Evolutionary conservation across 1,140 invertebrate genomes (phyloP).

Genomic region (Bombus confusus): DNA sequence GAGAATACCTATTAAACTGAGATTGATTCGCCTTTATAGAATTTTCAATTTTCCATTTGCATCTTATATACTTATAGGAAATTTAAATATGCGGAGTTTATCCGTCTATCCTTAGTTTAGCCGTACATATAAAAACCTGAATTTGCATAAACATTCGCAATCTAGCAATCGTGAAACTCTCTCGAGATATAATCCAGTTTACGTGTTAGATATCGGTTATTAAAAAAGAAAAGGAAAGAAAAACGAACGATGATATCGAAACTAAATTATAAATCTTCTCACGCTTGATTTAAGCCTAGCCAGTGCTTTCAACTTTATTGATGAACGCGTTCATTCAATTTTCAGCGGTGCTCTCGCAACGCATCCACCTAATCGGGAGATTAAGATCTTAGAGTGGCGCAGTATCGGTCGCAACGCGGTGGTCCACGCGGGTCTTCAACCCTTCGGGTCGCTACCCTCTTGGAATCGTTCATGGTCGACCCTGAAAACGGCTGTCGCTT

Average conservation of each 20-base stretch:
- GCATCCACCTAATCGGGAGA: conserved; percentile 66
- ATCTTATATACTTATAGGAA: no score
- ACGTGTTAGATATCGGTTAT: not conserved
- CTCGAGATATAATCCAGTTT: not conserved
- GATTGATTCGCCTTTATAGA: not conserved
- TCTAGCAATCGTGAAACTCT: not conserved
- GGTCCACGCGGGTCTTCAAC: conserved; percentile 53
- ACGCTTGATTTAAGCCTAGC: not conserved
- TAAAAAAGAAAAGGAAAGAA: not conserved
- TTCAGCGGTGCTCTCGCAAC: conserved; percentile 37
- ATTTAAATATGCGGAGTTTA: not conserved
- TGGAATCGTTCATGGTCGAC: conserved; percentile 38
- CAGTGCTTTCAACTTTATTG: not conserved
- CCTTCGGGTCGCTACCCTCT: conserved; percentile 50
- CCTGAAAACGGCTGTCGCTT: conserved; percentile 45
- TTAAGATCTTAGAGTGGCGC: conserved; percentile 63
- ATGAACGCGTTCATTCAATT: conserved; percentile 25
- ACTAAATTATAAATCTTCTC: not conserved
- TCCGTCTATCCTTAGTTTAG: no score
- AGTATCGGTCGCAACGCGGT: conserved; percentile 19
- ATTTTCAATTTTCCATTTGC: not conserved
- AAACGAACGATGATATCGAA: not conserved
- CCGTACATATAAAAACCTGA: not conserved
- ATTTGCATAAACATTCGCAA: not conserved
- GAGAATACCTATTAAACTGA: not conserved